Evolutionary conservation across 2,113 vertebrate genomes (phyloP), one percentile per base, ranked within the genome.

Genomic region (Pseudorhombus dupliciocellatus): DNA sequence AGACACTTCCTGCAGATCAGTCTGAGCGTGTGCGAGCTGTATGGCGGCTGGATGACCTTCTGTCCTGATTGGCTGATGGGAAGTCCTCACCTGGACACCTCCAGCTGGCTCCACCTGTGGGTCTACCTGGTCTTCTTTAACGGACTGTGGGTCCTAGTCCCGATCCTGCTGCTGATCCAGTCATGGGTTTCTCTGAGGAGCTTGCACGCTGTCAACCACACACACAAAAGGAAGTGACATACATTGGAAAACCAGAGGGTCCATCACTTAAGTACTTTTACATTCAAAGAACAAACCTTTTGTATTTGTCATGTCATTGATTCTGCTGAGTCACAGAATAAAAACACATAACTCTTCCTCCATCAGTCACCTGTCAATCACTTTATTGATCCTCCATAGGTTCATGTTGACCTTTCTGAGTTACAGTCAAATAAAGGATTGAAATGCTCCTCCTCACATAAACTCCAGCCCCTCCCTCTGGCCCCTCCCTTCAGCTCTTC

Each of bases 1-100:
- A 95, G 94, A 87, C 94, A 95, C 75, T 95, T 95, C 50, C 4
- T 95, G 28, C 95, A 96, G 88, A 88, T 96, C 7, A 51, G 83
- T 2, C 79, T 91, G 26, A 87, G 86, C 7, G 93, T 94, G 48
- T 94, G 94, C 63, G 94, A 95, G 76, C 63, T 95, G 11, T 89
- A 89, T 9, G 93, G 92, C 0, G 87, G 90, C 57, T 94, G 93
- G 90, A 93, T 95, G 94, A 95, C 87, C 5, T 89, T 92, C 73
- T 93, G 84, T 72, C 94, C 93, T 0, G 93, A 95, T 4, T 93
- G 91, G 94, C 83, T 93, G 1, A 0, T 80, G 0, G 94, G 93
- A 57, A 93, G 87, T 88, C 94, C 95, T 46, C 92, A 80, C 63
- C 90, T 95, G 64, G 88, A 94, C 64, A 91, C 92, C 21, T 79